These are phyloP conservation scores for Anas platyrhynchos DNA, from an alignment of 2,113 vertebrate genomes.

Conservation along the genomic window DNA sequence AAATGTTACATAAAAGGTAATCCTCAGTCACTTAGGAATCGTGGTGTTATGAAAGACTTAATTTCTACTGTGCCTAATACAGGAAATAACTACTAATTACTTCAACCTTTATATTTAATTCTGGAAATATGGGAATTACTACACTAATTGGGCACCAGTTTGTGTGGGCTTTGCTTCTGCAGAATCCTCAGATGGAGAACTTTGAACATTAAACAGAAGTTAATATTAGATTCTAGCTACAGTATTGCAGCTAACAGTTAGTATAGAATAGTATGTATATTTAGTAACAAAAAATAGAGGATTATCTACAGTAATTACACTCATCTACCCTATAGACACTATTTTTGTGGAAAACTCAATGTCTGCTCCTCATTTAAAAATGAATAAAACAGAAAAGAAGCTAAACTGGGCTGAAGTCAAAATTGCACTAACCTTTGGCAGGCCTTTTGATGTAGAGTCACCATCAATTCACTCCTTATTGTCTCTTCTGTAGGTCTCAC, in stretches of 20 bases:
- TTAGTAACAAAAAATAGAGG: not conserved
- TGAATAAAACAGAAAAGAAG: not conserved
- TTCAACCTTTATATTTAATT: slow-evolving; percentile 36
- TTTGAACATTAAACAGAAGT: not conserved
- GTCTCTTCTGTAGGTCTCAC: not conserved
- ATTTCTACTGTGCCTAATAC: slow-evolving; percentile 15
- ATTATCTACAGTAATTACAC: not conserved
- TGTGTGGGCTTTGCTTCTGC: not conserved
- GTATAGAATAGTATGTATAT: not conserved
- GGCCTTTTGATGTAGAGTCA: not conserved
- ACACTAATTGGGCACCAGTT: not conserved
- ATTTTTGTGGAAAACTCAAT: not conserved
- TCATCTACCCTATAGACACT: not conserved
- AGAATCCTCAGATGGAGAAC: slow-evolving; percentile 2
- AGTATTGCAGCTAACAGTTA: not conserved
- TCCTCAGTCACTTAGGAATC: not conserved
- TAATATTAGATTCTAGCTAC: not conserved
- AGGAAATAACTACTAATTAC: slow-evolving; percentile 47
- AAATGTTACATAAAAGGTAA: slow-evolving; percentile 31
- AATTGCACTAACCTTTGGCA: not conserved
- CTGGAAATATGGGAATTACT: not conserved
- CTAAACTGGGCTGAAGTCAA: not conserved
- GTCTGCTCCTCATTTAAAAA: not conserved
- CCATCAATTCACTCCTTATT: not conserved
- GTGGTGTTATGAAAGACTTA: slow-evolving; percentile 10